Conservation (phyloP, 2,797 vertebrate genomes). For the Hafferia zeledoni region DNA sequence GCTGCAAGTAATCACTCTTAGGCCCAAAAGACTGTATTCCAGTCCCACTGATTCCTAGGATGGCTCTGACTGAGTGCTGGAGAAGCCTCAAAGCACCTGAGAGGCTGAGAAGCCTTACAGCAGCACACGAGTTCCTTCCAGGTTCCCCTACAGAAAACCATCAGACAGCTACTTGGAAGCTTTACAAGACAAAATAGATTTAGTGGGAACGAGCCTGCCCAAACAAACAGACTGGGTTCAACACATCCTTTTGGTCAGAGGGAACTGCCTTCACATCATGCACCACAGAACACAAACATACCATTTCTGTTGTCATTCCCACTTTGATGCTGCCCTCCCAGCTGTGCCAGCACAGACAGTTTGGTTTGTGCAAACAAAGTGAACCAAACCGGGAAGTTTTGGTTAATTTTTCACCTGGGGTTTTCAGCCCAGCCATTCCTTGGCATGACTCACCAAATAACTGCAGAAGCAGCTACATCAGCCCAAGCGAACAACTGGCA, state of each 20-base stretch:
- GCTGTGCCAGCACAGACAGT: accelerated
- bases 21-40: background rate
- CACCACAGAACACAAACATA: background rate
- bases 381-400: background rate
- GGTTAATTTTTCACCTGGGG: background rate
- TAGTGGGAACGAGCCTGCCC: background rate
- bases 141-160: background rate
- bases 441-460: background rate
- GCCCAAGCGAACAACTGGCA: background rate
- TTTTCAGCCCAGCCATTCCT: background rate
- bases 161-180: background rate
- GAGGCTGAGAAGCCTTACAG: background rate
- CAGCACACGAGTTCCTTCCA: accelerated
- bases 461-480: background rate
- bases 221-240: background rate
- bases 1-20: background rate
- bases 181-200: background rate
- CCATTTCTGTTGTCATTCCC: background rate
- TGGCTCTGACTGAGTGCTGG: background rate
- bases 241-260: background rate
- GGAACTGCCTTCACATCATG: accelerated
- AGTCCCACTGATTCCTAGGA: background rate
- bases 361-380: background rate
- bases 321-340: background rate
- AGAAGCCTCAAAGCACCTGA: background rate